A percentile compares a stretch with the other conserved stretches of the same genome.
These are phyloP conservation scores for Aurelia aurita complex sp. Pacific DNA, from an alignment of 30 jellyfish, hydroid and myxozoan genomes.

Conservation along the genomic window DNA sequence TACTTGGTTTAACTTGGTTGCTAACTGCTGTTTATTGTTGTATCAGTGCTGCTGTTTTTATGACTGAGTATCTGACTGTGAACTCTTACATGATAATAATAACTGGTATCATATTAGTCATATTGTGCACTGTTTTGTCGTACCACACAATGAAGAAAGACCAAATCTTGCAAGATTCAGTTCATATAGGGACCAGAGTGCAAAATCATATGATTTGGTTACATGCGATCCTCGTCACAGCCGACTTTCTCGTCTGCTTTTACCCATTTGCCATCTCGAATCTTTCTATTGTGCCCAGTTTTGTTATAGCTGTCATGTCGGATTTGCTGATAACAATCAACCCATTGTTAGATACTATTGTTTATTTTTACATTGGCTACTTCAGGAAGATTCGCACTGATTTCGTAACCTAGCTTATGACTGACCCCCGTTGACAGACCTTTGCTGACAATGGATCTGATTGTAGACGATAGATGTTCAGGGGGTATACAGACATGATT, in stretches of 20 bases:
- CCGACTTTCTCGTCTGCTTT: slow-evolving; percentile 32
- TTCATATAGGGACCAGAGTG: background rate
- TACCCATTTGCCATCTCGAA: slow-evolving; percentile 38
- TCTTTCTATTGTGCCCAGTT: slow-evolving; percentile 2
- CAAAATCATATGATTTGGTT: slow-evolving; percentile 15
- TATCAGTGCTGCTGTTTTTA: slow-evolving; percentile 1
- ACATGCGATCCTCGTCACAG: slow-evolving; percentile 35
- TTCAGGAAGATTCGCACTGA: background rate
- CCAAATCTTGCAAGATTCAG: background rate
- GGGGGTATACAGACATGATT: too few species aligned
- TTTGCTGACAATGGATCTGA: too few species aligned
- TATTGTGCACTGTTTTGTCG: slow-evolving; percentile 1
- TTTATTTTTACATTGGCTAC: slow-evolving; percentile 13
- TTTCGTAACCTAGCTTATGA: too few species aligned
- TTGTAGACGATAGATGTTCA: too few species aligned
- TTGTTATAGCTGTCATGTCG: slow-evolving; percentile 1
- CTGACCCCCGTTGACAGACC: too few species aligned
- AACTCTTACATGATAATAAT: slow-evolving; percentile 11
- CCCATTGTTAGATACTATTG: slow-evolving; percentile 6
- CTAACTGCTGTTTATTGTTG: slow-evolving; percentile 4
- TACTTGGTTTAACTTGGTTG: slow-evolving; percentile 9
- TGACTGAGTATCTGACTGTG: slow-evolving; percentile 16
- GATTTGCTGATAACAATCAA: slow-evolving; percentile 34
- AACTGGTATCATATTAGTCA: background rate
- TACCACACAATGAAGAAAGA: background rate